Conservation (phyloP, 2,113 vertebrate species). For the Anseranas semipalmata region DNA sequence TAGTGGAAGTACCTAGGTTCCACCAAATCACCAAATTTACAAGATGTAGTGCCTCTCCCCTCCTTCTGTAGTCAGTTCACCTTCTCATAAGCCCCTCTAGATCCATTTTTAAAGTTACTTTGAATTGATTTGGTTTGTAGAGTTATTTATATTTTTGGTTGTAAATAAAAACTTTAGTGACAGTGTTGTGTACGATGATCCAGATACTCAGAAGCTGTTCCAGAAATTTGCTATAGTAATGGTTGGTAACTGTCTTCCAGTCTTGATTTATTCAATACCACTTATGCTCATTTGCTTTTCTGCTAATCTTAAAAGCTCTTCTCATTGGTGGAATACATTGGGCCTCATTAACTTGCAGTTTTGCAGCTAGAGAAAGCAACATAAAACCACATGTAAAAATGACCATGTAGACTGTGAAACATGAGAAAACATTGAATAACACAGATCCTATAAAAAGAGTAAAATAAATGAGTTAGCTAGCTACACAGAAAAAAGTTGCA, state of each 20-base stretch:
- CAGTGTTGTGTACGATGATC: background rate
- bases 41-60: background rate
- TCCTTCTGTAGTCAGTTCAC: background rate
- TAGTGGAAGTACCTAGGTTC: background rate
- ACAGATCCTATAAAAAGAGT: background rate
- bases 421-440: background rate
- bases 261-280: background rate
- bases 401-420: background rate
- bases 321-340: background rate
- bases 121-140: background rate
- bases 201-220: background rate
- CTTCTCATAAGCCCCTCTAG: background rate
- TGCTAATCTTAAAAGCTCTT: background rate
- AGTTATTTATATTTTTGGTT: background rate
- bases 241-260: background rate
- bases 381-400: background rate
- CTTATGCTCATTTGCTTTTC: background rate
- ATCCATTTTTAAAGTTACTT: background rate
- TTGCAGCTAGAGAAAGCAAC: background rate
- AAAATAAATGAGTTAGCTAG: background rate
- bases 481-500: background rate
- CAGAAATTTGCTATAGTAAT: background rate
- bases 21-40: background rate
- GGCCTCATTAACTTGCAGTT: background rate
- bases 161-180: background rate